Evolutionary conservation across 2,113 vertebrate genomes (phyloP), one percentile per base, ranked within the genome.

Genomic region (Rhabdomys dilectus): DNA sequence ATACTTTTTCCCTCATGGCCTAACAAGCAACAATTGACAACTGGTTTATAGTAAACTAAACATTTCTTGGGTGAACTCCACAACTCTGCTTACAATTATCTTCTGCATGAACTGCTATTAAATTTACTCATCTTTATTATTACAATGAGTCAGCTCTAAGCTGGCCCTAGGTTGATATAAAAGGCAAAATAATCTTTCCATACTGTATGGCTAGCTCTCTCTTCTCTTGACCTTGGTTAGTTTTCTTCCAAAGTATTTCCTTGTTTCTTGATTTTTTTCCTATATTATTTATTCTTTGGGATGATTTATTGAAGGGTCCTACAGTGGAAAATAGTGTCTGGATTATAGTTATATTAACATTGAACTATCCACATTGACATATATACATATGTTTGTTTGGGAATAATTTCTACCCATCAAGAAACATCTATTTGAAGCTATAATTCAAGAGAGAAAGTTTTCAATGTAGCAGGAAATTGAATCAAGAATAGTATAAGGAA

Each of bases 21-120:
- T 60, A 72, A 92, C 88, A 76, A 93, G 76, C 42, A n/a, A 66
- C 85, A 95, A 85, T 66, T 66, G 48, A 73, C 85, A 95, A 85
- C 60, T 89, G 34, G 7, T 89, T 97, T 91, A 10, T 45, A 72
- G 26, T 60, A 70, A 73, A 95, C 48, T 87, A 91, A 94, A 97
- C 91, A 66, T 9, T 2, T 68, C 53, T 93, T 93, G 70, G 12
- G 53, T 42, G 81, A 96, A 86, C 17, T 62, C 19, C 3, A 10
- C 26, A 72, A 31, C 39, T 64, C 1, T 90, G 15, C 19, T 82
- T 58, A 39, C 81, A 95, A 39, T 3, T 76, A 93, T 89, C 86
- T 93, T 53, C 53, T 91, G 91, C 86, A 36, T 73, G 42, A 85
- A 58, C 48, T 87, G 21, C 16, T 91, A 77, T 91, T 91, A 24